Percentiles rank a stretch among this genome's conserved stretches.
These are phyloP conservation scores for Panzeria rudis DNA, from an alignment of 2,888 invertebrate genomes.

Conservation along the genomic window DNA sequence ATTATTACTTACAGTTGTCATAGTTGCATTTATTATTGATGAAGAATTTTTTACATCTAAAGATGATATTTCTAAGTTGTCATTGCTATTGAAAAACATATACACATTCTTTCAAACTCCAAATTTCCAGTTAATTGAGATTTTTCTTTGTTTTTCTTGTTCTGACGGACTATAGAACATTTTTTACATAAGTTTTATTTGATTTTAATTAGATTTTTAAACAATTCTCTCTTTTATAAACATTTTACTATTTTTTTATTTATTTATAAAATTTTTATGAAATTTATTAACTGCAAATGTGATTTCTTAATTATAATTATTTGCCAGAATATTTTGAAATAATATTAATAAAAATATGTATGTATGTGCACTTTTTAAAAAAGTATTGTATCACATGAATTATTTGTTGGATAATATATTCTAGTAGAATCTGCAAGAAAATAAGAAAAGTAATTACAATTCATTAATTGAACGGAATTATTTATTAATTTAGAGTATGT, in stretches of 20 bases:
- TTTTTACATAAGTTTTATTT: slow-evolving; percentile 8
- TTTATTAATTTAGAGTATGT: not conserved
- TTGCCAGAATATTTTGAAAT: not conserved
- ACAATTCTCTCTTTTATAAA: not conserved
- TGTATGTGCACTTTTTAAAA: not conserved
- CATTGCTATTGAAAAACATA: slow-evolving; percentile 47
- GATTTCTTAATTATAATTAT: not conserved
- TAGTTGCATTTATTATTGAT: slow-evolving; percentile 67
- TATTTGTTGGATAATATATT: not conserved
- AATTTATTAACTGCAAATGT: not conserved
- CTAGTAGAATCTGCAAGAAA: slow-evolving; percentile 44
- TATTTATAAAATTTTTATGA: not conserved
- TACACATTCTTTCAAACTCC: slow-evolving; percentile 1
- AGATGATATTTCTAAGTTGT: slow-evolving; percentile 76
- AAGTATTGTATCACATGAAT: slow-evolving; percentile 22
- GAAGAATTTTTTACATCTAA: slow-evolving; percentile 77
- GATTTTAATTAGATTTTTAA: not conserved
- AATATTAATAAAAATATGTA: not conserved
- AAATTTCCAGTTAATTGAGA: slow-evolving; percentile 42
- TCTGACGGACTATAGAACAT: not conserved
- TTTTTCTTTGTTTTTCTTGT: slow-evolving; percentile 19
- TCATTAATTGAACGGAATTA: not conserved
- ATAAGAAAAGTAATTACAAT: not conserved
- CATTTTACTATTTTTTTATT: not conserved
- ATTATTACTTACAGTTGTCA: slow-evolving; percentile 73